Conservation (phyloP, 1,140 invertebrate species). For the Drosophila murphyi region DNA sequence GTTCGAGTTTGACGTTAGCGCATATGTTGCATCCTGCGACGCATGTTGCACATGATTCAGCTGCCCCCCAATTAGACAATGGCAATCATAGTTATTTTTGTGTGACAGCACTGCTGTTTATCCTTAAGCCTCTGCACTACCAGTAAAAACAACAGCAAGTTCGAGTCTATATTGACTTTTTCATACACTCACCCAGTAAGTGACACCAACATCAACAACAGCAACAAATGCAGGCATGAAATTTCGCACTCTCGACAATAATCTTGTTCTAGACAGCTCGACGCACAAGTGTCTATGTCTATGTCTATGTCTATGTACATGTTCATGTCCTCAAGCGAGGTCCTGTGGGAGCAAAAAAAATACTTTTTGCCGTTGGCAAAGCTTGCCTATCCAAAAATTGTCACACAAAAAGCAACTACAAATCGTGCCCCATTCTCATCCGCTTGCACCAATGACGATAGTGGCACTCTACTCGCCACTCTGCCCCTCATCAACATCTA, state of each 20-base stretch:
- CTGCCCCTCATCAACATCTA: not conserved
- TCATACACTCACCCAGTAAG: slow-evolving; percentile 36
- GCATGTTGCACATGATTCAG: slow-evolving; percentile 37
- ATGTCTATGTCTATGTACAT: slow-evolving; percentile 41
- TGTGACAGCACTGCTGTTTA: not conserved
- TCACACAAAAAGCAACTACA: slow-evolving; percentile 75
- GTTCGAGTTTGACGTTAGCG: slow-evolving; percentile 58
- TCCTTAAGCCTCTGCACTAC: not conserved
- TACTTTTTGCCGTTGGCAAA: slow-evolving; percentile 55
- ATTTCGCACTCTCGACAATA: slow-evolving; percentile 79
- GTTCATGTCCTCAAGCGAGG: slow-evolving; percentile 41
- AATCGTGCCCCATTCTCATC: slow-evolving; percentile 48
- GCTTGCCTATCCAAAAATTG: slow-evolving; percentile 59
- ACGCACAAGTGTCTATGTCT: slow-evolving; percentile 39
- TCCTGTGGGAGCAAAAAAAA: slow-evolving; percentile 74
- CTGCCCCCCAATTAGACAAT: slow-evolving; percentile 62
- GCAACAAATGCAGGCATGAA: slow-evolving; percentile 75
- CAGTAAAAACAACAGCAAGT: slow-evolving; percentile 6
- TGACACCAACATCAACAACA: slow-evolving; percentile 59
- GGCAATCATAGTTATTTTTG: slow-evolving; percentile 21
- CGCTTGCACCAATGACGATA: slow-evolving; percentile 7
- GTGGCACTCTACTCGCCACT: slow-evolving; percentile 8
- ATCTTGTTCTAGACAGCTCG: slow-evolving; percentile 47
- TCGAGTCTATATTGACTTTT: slow-evolving; percentile 52
- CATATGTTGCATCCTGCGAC: slow-evolving; percentile 73